These are phyloP conservation scores for Acrocephalus kingi DNA, from an alignment of 2,113 vertebrate species.

Conservation along the genomic window DNA sequence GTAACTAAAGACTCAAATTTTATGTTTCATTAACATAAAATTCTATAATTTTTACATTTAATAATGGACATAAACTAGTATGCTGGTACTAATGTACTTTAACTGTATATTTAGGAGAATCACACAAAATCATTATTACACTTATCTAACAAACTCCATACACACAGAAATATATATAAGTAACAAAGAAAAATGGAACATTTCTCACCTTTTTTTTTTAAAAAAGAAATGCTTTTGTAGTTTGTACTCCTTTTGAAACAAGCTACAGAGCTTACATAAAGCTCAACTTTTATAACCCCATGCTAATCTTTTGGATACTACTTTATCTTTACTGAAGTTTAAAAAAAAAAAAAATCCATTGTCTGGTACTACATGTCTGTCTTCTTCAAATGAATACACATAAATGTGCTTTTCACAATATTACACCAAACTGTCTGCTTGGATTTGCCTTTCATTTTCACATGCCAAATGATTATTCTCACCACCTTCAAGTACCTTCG, in stretches of 20 bases:
- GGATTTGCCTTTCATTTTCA: not conserved
- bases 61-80: slow-evolving; percentile 19
- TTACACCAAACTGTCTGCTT: not conserved
- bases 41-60: slow-evolving; percentile 32
- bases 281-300: slow-evolving; percentile 9
- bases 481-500: not conserved
- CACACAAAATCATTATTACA: slow-evolving; percentile 9
- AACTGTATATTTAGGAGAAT: slow-evolving; percentile 34
- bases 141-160: not conserved
- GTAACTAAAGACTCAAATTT: slow-evolving; percentile 48
- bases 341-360: slow-evolving; percentile 16
- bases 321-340: slow-evolving; percentile 45
- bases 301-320: slow-evolving; percentile 31
- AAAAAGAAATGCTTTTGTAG: slow-evolving; percentile 33
- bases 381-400: not conserved
- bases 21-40: slow-evolving; percentile 15
- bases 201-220: slow-evolving; percentile 8
- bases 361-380: not conserved
- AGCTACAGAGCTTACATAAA: not conserved
- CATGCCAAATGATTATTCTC: not conserved
- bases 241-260: slow-evolving; percentile 7
- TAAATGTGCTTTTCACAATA: not conserved
- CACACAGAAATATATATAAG: not conserved
- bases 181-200: not conserved
- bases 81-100: slow-evolving; percentile 26